Evolutionary conservation across 23 tunicate species (phyloP), one percentile per base, ranked within the genome.

Genomic region (Trididemnum miniatum): DNA sequence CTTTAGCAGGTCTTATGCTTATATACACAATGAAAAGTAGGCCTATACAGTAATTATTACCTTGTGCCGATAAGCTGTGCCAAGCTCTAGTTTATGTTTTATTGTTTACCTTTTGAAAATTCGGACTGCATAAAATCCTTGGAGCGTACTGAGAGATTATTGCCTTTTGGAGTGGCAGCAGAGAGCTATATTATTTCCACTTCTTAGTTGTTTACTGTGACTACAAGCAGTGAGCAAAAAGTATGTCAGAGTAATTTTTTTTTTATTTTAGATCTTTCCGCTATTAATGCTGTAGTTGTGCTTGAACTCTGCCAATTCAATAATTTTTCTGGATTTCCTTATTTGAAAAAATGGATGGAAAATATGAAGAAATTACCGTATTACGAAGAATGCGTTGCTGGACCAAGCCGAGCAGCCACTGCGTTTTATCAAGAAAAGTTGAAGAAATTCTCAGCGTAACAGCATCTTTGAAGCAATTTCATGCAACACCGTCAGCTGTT

Each of bases 361-460:
- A 32, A 67, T 4, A 32, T 67, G 75, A 67, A 32, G 38, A 67
- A 67, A n/a, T n/a, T 67, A 5, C 75, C 75, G 4, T 67, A 67
- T 32, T 67, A 67, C 32, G 75, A 67, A 5, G 38, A 67, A 4
- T 67, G 75, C 38, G 4, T 12, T 2, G 38, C 38, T 38, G 32
- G 32, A 20, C 75, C 75, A 3, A 4, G 38, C 38, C 31, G 38
- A 67, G 75, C 3, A 32, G 4, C 32, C 3, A 32, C 75, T 5
- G 38, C 12, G 2, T 5, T 67, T 31, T 30, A 30, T 67, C 75
- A 67, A 67, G 38, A 67, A 67, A 67, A 62, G 29, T n/a, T 62
- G 23, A 62, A 62, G n/a, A n/a, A n/a, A n/a, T n/a, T n/a, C n/a
- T n/a, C n/a, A n/a, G n/a, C n/a, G n/a, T n/a, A n/a, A n/a, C n/a